These are phyloP conservation scores for Loriculus beryllinus DNA, from an alignment of 2,797 vertebrate genomes.

Conservation along the genomic window DNA sequence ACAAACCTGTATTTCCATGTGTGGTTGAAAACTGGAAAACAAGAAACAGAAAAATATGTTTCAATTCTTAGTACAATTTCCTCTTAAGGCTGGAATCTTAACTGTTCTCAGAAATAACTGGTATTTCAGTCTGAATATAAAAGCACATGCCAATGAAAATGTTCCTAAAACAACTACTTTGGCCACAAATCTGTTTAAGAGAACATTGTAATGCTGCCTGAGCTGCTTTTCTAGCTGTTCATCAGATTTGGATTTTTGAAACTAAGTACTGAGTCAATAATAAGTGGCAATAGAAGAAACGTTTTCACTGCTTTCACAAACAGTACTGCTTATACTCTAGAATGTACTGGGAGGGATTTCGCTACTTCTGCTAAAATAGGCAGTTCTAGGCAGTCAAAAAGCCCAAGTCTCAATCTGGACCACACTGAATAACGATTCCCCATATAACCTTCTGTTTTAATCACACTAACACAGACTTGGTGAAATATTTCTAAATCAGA, in stretches of 20 bases:
- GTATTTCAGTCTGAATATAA: not conserved
- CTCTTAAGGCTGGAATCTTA: not conserved
- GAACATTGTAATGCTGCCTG: not conserved
- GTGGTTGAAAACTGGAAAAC: not conserved
- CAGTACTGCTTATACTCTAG: not conserved
- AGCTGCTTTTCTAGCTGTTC: not conserved
- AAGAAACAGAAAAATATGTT: not conserved
- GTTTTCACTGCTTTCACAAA: not conserved
- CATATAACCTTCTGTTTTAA: not conserved
- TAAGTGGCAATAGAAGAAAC: not conserved
- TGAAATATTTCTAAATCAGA: not conserved
- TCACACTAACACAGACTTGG: not conserved
- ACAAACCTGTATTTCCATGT: not conserved
- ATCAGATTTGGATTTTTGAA: not conserved
- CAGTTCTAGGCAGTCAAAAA: not conserved
- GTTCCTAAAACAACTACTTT: not conserved
- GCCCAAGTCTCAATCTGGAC: not conserved
- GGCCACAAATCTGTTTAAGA: not conserved
- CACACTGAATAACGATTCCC: not conserved
- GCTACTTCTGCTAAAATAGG: not conserved
- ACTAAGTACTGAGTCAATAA: not conserved
- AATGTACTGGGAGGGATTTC: not conserved
- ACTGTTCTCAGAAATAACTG: not conserved
- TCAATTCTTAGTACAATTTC: not conserved
- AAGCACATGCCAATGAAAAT: not conserved